Evolutionary conservation across 2,113 vertebrate species (phyloP).

Genomic region (Erpornis zantholeuca): DNA sequence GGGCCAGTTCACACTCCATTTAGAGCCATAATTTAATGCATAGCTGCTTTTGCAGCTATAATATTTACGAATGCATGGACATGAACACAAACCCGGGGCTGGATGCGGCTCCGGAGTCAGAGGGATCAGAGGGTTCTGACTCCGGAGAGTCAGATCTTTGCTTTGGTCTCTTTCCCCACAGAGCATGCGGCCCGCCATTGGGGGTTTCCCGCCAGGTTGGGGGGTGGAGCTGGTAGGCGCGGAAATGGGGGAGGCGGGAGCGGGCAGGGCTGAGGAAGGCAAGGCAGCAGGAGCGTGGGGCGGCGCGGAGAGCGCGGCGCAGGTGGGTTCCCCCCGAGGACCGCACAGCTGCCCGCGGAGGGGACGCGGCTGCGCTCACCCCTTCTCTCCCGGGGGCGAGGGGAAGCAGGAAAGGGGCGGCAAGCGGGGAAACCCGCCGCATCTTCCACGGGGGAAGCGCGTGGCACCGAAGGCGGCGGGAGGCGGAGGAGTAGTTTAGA

Average conservation of each 20-base stretch:
- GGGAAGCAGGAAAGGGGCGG: too few relatives aligned
- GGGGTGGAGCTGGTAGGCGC: not conserved
- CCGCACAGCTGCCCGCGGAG: not conserved
- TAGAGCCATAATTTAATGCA: accelerated
- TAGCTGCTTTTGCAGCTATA: not conserved
- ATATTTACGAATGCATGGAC: accelerated
- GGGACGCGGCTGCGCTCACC: accelerated
- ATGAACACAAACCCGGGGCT: not conserved
- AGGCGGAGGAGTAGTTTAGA: not conserved
- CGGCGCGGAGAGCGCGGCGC: not conserved
- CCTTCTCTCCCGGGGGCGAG: too few relatives aligned
- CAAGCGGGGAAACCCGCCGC: not conserved
- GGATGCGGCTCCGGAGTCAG: accelerated
- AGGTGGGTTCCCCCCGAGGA: not conserved
- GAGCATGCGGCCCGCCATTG: accelerated
- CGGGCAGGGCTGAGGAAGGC: not conserved
- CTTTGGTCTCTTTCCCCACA: accelerated
- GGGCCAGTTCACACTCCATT: not conserved
- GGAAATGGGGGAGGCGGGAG: not conserved
- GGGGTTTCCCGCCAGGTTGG: not conserved
- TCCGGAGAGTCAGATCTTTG: too few relatives aligned
- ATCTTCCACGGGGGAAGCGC: not conserved
- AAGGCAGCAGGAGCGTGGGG: accelerated
- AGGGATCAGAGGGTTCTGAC: too few relatives aligned
- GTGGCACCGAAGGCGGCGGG: not conserved